Conservation (phyloP, 2,888 invertebrate genomes). For the Cataglyphis altisquamis region DNA sequence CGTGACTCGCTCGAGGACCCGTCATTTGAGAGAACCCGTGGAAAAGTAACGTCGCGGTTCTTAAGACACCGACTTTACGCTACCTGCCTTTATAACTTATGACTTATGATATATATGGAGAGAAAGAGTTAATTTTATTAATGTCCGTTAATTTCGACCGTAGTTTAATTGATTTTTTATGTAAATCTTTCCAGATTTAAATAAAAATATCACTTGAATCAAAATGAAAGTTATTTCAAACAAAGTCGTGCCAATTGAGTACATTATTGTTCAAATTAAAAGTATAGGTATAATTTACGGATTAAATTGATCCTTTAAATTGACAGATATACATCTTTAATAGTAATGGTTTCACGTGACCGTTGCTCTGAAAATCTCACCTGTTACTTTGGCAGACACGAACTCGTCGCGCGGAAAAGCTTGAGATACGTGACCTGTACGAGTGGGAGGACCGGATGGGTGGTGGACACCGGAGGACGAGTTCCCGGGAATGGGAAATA, state of each 20-base stretch:
- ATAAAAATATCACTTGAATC: not conserved
- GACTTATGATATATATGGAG: slow-evolving; percentile 7
- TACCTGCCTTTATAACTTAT: slow-evolving; percentile 19
- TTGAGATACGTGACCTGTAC: slow-evolving; percentile 68
- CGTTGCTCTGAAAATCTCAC: slow-evolving; percentile 64
- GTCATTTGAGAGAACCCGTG: slow-evolving; percentile 6
- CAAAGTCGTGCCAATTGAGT: not conserved
- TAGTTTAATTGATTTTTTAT: not conserved
- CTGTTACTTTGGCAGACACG: slow-evolving; percentile 69
- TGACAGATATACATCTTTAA: not conserved
- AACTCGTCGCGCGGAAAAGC: slow-evolving; percentile 58
- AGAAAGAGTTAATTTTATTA: slow-evolving; percentile 5
- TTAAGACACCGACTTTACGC: slow-evolving; percentile 30
- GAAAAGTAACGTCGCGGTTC: slow-evolving; percentile 21
- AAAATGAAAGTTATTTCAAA: not conserved
- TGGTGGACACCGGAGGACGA: slow-evolving; percentile 49
- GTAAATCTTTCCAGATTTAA: not conserved
- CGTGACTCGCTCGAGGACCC: slow-evolving; percentile 63
- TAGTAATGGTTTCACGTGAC: not conserved
- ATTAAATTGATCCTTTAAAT: not conserved
- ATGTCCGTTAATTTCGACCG: not conserved
- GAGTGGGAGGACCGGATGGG: slow-evolving; percentile 42
- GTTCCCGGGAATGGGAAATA: slow-evolving; percentile 69
- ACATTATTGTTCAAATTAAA: not conserved
- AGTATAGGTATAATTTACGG: not conserved